These are phyloP conservation scores for Balaeniceps rex DNA, from an alignment of 2,113 vertebrate species.

Conservation along the genomic window DNA sequence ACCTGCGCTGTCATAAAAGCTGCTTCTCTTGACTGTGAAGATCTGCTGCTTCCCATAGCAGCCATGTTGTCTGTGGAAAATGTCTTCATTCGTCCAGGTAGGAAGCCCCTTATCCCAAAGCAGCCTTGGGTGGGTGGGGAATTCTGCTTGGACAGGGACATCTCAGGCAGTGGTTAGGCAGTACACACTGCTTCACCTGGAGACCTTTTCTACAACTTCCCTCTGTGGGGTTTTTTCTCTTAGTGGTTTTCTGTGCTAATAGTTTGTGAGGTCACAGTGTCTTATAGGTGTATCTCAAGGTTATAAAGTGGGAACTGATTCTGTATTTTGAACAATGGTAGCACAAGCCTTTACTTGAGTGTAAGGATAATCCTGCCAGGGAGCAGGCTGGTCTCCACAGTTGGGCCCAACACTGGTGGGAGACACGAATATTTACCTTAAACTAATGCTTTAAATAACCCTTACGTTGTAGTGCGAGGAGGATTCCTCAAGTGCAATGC, in stretches of 20 bases:
- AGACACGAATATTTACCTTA: neutral
- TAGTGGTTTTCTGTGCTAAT: neutral
- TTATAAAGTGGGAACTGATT: neutral
- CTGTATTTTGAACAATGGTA: neutral
- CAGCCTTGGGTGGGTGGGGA: neutral
- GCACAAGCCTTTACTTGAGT: neutral
- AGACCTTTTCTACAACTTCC: neutral
- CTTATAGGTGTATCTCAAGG: neutral
- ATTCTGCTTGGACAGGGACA: neutral
- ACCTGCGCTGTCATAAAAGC: slow-evolving; percentile 90
- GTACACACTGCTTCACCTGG: neutral
- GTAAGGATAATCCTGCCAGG: neutral
- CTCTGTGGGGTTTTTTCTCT: neutral
- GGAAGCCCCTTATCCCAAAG: neutral
- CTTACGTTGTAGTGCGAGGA: neutral
- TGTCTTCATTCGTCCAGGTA: slow-evolving; percentile 95
- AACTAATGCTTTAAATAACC: neutral
- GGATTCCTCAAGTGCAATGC: neutral
- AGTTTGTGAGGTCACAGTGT: neutral
- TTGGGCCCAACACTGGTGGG: neutral
- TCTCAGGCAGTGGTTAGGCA: neutral
- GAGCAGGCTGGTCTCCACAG: neutral
- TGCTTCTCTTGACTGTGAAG: slow-evolving; percentile 84
- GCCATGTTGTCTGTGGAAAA: slow-evolving; percentile 98
- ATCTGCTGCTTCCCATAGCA: slow-evolving; percentile 90